Evolutionary conservation across 2,888 invertebrate species (phyloP).

Genomic region (Erebia epiphron): DNA sequence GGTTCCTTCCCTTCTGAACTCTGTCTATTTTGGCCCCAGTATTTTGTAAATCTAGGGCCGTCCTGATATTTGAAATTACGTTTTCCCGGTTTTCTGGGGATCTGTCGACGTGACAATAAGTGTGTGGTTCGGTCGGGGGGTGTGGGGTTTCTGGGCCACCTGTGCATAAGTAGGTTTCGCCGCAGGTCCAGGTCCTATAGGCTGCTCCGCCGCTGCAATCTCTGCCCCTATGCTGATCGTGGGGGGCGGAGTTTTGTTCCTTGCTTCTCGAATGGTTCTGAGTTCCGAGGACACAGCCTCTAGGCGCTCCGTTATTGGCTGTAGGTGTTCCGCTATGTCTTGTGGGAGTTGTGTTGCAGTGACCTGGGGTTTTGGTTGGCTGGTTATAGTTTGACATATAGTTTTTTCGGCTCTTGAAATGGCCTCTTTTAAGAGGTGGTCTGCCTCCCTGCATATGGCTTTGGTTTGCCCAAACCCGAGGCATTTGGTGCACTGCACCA

Average conservation of each 20-base stretch:
- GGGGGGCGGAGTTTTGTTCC: background rate
- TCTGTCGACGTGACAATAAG: constrained; percentile 21
- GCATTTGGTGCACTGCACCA: too few relatives aligned
- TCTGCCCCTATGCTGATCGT: background rate
- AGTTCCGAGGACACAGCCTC: background rate
- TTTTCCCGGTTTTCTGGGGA: constrained; percentile 12
- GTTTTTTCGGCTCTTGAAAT: background rate
- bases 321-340: background rate
- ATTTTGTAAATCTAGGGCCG: constrained; percentile 10
- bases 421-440: too few relatives aligned
- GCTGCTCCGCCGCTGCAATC: background rate
- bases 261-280: background rate
- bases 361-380: background rate
- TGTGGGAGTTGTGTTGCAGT: background rate
- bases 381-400: background rate
- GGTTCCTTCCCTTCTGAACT: constrained; percentile 23
- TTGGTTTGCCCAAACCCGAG: too few relatives aligned
- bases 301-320: background rate
- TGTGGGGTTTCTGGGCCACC: background rate
- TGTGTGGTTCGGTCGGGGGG: constrained; percentile 24
- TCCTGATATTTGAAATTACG: constrained; percentile 16
- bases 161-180: too few relatives aligned
- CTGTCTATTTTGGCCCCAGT: constrained; percentile 20
- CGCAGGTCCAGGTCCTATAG: background rate
- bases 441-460: too few relatives aligned